A percentile compares a stretch with the other conserved stretches of the same genome.
phyloP scores from a whole-genome alignment of 2,797 vertebrate species.

The Argentina silus region DNA sequence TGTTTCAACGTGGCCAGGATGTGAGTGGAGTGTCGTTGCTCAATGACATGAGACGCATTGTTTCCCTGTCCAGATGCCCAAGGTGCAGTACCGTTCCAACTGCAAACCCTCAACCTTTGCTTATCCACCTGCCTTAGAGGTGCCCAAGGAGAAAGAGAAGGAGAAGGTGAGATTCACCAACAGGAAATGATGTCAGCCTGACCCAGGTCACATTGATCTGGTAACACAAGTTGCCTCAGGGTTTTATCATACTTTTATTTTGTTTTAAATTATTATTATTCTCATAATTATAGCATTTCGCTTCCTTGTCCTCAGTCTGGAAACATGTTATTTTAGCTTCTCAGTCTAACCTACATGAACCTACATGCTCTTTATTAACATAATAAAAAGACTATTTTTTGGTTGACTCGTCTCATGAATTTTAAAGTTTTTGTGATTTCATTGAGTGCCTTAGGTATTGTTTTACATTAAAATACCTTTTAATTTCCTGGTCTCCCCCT shows the following conservation, averaged over 20 bases:
- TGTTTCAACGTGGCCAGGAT: no score
- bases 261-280: neutral
- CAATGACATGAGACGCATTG: no score
- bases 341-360: neutral
- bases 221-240: neutral
- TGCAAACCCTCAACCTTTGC: constrained; percentile 99
- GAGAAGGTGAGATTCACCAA: constrained; percentile 86
- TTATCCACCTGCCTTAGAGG: constrained; percentile 96
- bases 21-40: no score
- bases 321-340: constrained; percentile 49
- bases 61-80: constrained; percentile 88
- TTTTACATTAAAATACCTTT: neutral
- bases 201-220: neutral
- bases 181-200: neutral
- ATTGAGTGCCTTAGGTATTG: neutral
- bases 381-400: constrained; percentile 9
- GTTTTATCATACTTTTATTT: neutral
- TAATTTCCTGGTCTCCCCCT: neutral
- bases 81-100: constrained; percentile 98
- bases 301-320: constrained; percentile 15
- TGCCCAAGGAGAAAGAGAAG: constrained; percentile 98
- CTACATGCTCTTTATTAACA: neutral
- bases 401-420: neutral
- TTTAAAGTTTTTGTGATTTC: neutral
- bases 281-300: neutral